Evolutionary conservation across 2,797 vertebrate species (phyloP).

Genomic region (Pantherophis alleghaniensis): DNA sequence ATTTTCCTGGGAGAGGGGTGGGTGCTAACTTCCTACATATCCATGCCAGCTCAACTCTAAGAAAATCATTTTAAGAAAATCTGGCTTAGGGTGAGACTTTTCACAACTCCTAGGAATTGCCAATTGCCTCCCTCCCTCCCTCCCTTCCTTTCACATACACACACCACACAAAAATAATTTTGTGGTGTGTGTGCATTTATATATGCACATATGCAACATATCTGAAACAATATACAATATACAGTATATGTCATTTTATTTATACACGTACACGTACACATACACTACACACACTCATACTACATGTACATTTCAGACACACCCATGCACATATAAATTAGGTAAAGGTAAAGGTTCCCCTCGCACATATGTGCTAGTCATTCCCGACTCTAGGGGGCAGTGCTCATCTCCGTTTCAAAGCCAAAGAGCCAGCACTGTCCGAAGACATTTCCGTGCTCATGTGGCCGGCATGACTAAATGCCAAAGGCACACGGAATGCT

Average conservation of each 20-base stretch:
- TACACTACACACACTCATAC: neutral
- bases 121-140: neutral
- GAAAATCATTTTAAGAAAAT: neutral
- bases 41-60: neutral
- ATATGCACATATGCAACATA: neutral
- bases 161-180: neutral
- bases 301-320: neutral
- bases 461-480: no score
- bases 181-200: neutral
- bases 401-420: no score
- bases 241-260: neutral
- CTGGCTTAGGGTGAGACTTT: neutral
- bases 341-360: no score
- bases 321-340: neutral
- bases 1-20: no score
- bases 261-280: neutral
- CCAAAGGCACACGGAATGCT: no score
- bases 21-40: no score
- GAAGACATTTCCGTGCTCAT: no score
- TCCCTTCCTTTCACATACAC: neutral
- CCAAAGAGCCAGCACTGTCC: no score
- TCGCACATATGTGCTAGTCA: no score
- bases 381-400: no score
- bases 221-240: neutral
- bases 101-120: neutral